phyloP scores from a whole-genome alignment of 2,113 vertebrate species.

The Gadus chalcogrammus region DNA sequence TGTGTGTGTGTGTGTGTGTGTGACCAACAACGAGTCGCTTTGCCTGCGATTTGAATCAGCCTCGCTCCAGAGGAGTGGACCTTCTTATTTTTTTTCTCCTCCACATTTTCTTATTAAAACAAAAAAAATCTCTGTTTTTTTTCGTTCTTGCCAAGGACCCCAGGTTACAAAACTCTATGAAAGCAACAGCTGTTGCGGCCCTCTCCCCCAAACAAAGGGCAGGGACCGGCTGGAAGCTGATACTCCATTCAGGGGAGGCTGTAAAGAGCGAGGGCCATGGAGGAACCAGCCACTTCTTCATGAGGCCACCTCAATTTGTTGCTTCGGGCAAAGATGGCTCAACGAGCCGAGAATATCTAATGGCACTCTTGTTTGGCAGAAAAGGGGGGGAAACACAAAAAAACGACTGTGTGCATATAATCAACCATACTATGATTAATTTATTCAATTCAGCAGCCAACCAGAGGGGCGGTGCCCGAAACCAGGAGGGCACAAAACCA shows the following conservation, averaged over 20 bases:
- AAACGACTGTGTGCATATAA: conserved; percentile 5
- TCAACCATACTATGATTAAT: conserved; percentile 45
- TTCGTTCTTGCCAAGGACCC: conserved; percentile 57
- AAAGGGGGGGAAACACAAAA: not conserved
- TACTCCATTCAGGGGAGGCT: conserved; percentile 56
- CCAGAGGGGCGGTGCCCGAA: conserved; percentile 24
- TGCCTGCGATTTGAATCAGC: too few species aligned
- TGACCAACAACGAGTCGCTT: too few species aligned
- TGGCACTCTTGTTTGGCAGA: conserved; percentile 20
- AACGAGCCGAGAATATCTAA: conserved; percentile 30
- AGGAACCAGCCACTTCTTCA: conserved; percentile 11
- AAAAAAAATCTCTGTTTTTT: conserved; percentile 29
- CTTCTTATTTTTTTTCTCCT: not conserved
- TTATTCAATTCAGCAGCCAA: conserved; percentile 51
- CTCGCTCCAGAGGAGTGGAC: not conserved
- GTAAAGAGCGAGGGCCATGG: conserved; percentile 44
- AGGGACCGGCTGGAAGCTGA: conserved; percentile 64
- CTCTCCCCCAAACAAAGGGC: conserved; percentile 63
- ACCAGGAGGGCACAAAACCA: conserved; percentile 36
- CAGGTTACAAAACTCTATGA: conserved; percentile 86
- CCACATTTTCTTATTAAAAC: conserved; percentile 55
- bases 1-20: too few species aligned
- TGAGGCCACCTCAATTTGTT: conserved; percentile 41
- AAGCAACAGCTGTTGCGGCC: conserved; percentile 91
- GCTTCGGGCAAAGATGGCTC: conserved; percentile 35